Base-by-base conservation (phyloP, 2,797 vertebrate genomes). In the Podargus strigoides region DNA sequence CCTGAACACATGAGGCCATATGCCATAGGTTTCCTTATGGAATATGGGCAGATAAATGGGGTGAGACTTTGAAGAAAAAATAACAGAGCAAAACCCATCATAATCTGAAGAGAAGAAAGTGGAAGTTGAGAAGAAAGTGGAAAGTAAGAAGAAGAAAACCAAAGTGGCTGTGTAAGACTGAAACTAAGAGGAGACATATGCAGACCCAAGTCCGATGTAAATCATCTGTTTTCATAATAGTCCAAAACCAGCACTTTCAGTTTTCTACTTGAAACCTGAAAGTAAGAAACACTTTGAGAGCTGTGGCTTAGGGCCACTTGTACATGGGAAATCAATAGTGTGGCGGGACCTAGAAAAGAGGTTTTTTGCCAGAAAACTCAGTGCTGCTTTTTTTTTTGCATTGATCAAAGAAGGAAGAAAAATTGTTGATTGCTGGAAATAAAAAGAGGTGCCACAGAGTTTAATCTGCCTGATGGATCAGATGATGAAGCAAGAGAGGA, bases 331-430 rank as follows among this genome's bases (percentile, higher is more conserved):
- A 72, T 27, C 16, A 74, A 24, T 14, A 32, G 9, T 10, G 18
- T 50, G 24, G n/a, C 3, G 18, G 4, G 41, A 3, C 6, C 28
- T n/a, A n/a, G n/a, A n/a, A n/a, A n/a, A n/a, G n/a, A n/a, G n/a
- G n/a, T n/a, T n/a, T n/a, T n/a, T n/a, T 64, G 37, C 21, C 64
- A 32, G 49, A 56, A 81, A 69, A 60, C 44, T 67, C 41, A 49
- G 9, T 4, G 0, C 22, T 3, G 1, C 36, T 89, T 83, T 44
- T 90, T 44, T 90, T 94, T 85, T 47, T 63, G 16, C 42, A 55
- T 47, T 82, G 84, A 80, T 80, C 73, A 93, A 85, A 87, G 36
- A 66, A 42, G 18, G 50, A 85, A 75, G 36, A 37, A 80, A 72
- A 67, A 42, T 39, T 46, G 42, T 10, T 3, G 7, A 74, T 75